These are phyloP conservation scores for Pegoplata infirma DNA, from an alignment of 2,888 invertebrate genomes.

Conservation along the genomic window DNA sequence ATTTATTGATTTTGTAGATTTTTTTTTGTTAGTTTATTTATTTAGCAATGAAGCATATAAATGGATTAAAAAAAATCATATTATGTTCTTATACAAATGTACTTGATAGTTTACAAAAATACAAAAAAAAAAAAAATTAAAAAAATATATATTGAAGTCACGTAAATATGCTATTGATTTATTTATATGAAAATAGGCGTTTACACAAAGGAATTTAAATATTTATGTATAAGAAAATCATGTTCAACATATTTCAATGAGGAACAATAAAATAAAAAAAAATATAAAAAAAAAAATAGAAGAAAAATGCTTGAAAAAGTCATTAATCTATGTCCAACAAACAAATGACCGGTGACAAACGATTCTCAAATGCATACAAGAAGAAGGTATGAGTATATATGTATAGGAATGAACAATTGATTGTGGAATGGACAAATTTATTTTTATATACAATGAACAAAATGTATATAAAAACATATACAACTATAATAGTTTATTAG, in stretches of 20 bases:
- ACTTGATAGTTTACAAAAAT: not conserved
- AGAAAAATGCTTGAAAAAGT: slow-evolving; percentile 15
- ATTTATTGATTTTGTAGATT: slow-evolving; percentile 55
- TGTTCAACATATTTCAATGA: slow-evolving; percentile 1
- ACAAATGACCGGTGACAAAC: slow-evolving; percentile 58
- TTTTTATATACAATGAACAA: too few species aligned
- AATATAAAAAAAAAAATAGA: too few species aligned
- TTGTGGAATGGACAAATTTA: slow-evolving; percentile 32
- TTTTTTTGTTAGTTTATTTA: too few species aligned
- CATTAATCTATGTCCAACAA: slow-evolving; percentile 56
- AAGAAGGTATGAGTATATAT: slow-evolving; percentile 7
- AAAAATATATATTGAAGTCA: not conserved
- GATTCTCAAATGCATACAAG: slow-evolving; percentile 34
- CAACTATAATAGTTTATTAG: too few species aligned
- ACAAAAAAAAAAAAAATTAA: not conserved
- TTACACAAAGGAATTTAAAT: slow-evolving; percentile 11
- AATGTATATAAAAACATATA: too few species aligned
- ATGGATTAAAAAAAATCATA: not conserved
- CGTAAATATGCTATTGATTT: slow-evolving; percentile 37
- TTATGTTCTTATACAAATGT: not conserved
- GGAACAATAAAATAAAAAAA: too few species aligned
- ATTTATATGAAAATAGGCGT: slow-evolving; percentile 35
- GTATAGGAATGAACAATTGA: too few species aligned
- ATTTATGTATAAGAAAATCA: slow-evolving; percentile 4
- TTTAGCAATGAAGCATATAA: slow-evolving; percentile 31